Conservation (phyloP, 2,113 vertebrate species). For the Meriones unguiculatus region DNA sequence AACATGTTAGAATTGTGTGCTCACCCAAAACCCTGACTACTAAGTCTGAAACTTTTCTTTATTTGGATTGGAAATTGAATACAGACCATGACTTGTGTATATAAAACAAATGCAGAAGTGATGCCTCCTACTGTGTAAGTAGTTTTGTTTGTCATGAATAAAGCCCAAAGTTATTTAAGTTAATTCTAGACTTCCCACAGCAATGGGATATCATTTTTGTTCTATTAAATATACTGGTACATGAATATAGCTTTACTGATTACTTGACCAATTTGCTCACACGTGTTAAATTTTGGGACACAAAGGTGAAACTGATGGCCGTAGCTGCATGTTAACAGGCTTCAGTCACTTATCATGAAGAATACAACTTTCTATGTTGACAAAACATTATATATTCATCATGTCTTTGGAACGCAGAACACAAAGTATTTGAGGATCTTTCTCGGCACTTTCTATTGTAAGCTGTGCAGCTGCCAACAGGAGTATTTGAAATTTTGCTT, state of each 20-base stretch:
- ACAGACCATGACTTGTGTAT: constrained; percentile 81
- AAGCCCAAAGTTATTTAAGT: constrained; percentile 84
- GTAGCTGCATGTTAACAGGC: constrained; percentile 58
- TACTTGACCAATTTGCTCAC: constrained; percentile 74
- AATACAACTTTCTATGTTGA: not conserved
- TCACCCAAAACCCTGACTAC: constrained; percentile 79
- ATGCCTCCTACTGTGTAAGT: constrained; percentile 74
- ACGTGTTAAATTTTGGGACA: constrained; percentile 68
- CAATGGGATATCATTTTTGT: constrained; percentile 79
- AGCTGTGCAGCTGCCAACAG: constrained; percentile 40
- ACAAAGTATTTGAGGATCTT: constrained; percentile 24
- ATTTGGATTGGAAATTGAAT: constrained; percentile 79
- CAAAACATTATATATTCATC: constrained; percentile 8
- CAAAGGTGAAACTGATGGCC: constrained; percentile 62
- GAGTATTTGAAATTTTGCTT: constrained; percentile 49
- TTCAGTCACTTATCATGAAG: constrained; percentile 46
- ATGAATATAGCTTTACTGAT: constrained; percentile 65
- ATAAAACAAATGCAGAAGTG: constrained; percentile 83
- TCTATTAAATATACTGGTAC: constrained; percentile 76
- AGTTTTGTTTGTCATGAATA: constrained; percentile 82
- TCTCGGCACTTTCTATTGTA: constrained; percentile 30
- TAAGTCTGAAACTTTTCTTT: constrained; percentile 85
- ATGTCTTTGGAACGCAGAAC: constrained; percentile 59
- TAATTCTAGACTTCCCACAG: constrained; percentile 83
- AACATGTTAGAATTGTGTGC: constrained; percentile 73